A percentile compares a stretch with the other conserved stretches of the same genome.
phyloP scores from a whole-genome alignment of 1,140 invertebrate genomes.

The Listronotus bonariensis region DNA sequence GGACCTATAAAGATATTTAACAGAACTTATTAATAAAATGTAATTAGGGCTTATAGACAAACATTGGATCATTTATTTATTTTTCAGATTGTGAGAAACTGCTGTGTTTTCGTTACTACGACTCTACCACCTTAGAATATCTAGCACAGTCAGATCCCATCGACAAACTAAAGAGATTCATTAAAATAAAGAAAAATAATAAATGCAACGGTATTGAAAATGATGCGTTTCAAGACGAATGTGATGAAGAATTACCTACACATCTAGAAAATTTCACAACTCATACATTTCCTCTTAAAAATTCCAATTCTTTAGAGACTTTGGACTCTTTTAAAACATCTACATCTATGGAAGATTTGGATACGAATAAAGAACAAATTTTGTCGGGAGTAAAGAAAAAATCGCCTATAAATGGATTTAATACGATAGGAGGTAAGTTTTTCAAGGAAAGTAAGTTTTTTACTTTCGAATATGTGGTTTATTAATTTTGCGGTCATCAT shows the following conservation, averaged over 20 bases:
- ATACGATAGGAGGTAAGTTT: conserved; percentile 24
- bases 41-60: too few species aligned
- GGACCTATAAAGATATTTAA: too few species aligned
- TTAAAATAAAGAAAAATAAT: conserved; percentile 46
- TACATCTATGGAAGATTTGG: conserved; percentile 49
- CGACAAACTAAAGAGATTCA: conserved; percentile 49
- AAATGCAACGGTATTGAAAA: conserved; percentile 53
- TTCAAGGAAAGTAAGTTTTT: background rate
- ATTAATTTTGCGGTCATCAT: too few species aligned
- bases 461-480: too few species aligned
- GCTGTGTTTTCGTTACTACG: conserved; percentile 60
- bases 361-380: conserved; percentile 37
- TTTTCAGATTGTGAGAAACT: conserved; percentile 56
- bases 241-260: conserved; percentile 20
- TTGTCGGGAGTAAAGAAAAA: conserved; percentile 51
- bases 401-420: conserved; percentile 36
- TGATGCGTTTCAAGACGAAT: conserved; percentile 50
- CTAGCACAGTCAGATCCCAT: conserved; percentile 58
- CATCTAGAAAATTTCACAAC: conserved; percentile 13
- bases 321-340: conserved; percentile 47
- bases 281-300: conserved; percentile 37
- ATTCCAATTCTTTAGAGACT: conserved; percentile 50
- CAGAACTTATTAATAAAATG: too few species aligned
- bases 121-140: conserved; percentile 56
- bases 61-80: conserved; percentile 23